These are phyloP conservation scores for Hedychridium roseum DNA, from an alignment of 2,888 invertebrate genomes.

Conservation along the genomic window DNA sequence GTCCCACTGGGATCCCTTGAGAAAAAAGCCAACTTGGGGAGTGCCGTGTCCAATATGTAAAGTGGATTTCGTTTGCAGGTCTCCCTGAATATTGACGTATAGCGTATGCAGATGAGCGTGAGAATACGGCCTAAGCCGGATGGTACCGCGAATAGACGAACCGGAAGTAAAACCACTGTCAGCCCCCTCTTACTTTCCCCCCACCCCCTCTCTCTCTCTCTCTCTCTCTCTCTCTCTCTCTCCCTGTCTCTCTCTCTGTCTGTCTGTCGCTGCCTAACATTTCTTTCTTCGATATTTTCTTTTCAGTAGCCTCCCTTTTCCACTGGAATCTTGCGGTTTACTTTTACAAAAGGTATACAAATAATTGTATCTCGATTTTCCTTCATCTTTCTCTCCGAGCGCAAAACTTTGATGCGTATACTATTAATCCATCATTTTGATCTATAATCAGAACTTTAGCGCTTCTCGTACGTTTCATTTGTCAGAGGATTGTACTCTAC, in stretches of 20 bases:
- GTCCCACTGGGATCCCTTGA: slow-evolving; percentile 47
- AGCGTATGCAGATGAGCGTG: slow-evolving; percentile 62
- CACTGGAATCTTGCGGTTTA: no score
- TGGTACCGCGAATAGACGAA: slow-evolving; percentile 51
- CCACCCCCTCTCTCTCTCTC: slow-evolving; percentile 18
- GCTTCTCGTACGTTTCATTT: no score
- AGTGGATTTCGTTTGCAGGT: slow-evolving; percentile 55
- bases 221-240: slow-evolving; percentile 3
- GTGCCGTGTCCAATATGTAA: slow-evolving; percentile 59
- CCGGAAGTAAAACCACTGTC: slow-evolving; percentile 52
- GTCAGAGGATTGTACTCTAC: no score
- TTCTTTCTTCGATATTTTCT: no score
- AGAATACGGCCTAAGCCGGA: slow-evolving; percentile 59
- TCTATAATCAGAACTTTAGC: no score
- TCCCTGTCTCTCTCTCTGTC: slow-evolving; percentile 5
- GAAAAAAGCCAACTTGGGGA: slow-evolving; percentile 51
- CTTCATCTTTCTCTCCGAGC: no score
- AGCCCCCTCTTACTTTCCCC: slow-evolving; percentile 21
- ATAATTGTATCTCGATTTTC: no score
- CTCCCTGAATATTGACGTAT: slow-evolving; percentile 59
- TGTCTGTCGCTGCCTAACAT: slow-evolving; percentile 4
- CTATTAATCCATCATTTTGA: no score
- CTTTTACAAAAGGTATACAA: no score
- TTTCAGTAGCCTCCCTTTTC: no score
- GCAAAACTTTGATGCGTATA: no score